A percentile compares a stretch with the other conserved stretches of the same genome.
Evolutionary conservation across 2,888 invertebrate genomes (phyloP).

Genomic region (Pollenia angustigena): DNA sequence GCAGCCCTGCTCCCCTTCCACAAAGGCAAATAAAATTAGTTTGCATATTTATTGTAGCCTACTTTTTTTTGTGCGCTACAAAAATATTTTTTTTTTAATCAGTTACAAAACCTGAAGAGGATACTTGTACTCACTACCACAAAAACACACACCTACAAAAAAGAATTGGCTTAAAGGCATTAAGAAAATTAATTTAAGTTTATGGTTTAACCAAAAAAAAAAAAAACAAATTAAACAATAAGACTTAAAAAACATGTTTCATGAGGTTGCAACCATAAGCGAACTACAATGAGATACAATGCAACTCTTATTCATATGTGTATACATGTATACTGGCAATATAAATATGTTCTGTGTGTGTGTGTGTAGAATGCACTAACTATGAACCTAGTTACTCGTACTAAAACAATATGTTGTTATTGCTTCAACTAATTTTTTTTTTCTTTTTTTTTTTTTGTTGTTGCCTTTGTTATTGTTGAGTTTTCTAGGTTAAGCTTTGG

Average conservation of each 20-base stretch:
- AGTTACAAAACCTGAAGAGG: slow-evolving; percentile 52
- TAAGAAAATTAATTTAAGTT: slow-evolving; percentile 71
- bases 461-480: slow-evolving; percentile 21
- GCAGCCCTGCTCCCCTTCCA: not conserved
- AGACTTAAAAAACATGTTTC: slow-evolving; percentile 9
- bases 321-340: not conserved
- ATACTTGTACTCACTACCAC: slow-evolving; percentile 6
- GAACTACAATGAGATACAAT: slow-evolving; percentile 10
- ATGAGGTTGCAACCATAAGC: slow-evolving; percentile 31
- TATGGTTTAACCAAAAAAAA: slow-evolving; percentile 43
- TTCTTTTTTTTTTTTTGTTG: not conserved
- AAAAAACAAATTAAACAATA: slow-evolving; percentile 19
- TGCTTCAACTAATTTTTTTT: slow-evolving; percentile 14
- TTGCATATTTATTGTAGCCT: slow-evolving; percentile 53
- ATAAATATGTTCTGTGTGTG: not conserved
- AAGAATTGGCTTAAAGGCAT: slow-evolving; percentile 59
- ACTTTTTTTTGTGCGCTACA: slow-evolving; percentile 52
- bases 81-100: slow-evolving; percentile 43
- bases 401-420: slow-evolving; percentile 47
- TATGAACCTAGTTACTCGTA: slow-evolving; percentile 49
- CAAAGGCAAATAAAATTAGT: slow-evolving; percentile 17
- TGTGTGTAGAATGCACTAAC: not conserved
- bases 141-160: not conserved
- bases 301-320: not conserved
- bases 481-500: slow-evolving; percentile 70